Evolutionary conservation across 2,888 invertebrate species (phyloP).

Genomic region (Caenorhabditis sinica): DNA sequence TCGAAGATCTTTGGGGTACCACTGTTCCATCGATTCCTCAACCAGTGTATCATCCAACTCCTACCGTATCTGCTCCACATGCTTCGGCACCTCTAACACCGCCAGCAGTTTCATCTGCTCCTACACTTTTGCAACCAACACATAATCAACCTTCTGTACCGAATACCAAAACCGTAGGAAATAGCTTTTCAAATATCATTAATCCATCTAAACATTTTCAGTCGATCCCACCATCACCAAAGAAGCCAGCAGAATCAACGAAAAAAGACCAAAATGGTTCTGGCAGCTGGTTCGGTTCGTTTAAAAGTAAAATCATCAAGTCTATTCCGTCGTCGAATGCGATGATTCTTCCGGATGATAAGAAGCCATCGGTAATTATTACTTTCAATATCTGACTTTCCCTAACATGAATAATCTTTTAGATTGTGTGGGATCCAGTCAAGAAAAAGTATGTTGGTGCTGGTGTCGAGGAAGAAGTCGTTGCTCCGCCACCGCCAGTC

Average conservation of each 20-base stretch:
- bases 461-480: constrained; percentile 75
- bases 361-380: constrained; percentile 69
- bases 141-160: constrained; percentile 43
- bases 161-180: constrained; percentile 36
- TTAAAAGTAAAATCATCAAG: constrained; percentile 65
- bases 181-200: background rate
- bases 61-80: constrained; percentile 12
- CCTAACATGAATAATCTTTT: background rate
- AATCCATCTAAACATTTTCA: background rate
- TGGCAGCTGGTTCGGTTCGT: constrained; percentile 60
- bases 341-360: constrained; percentile 82
- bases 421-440: constrained; percentile 78
- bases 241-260: background rate
- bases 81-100: background rate
- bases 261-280: constrained; percentile 29
- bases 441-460: constrained; percentile 75
- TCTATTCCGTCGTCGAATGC: constrained; percentile 74
- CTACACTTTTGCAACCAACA: constrained; percentile 22
- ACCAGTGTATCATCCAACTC: constrained; percentile 15
- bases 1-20: constrained; percentile 54
- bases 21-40: constrained; percentile 5
- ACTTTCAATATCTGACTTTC: background rate
- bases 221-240: constrained; percentile 28
- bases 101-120: constrained; percentile 30
- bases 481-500: constrained; percentile 73